These are phyloP conservation scores for Bombus consobrinus DNA, from an alignment of 1,140 invertebrate species.

Conservation along the genomic window DNA sequence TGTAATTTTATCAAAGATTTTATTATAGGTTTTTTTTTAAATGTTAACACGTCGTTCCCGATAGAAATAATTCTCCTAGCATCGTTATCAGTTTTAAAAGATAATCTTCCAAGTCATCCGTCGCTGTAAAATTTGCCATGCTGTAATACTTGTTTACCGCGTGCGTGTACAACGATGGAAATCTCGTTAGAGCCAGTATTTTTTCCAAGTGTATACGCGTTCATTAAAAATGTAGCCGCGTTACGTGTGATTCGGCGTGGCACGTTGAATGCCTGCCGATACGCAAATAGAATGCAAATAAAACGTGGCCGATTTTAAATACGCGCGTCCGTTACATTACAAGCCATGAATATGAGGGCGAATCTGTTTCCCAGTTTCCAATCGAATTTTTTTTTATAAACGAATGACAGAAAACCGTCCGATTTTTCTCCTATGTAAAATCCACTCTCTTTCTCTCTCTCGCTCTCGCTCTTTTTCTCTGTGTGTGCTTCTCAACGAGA, in stretches of 20 bases:
- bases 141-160: not conserved
- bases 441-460: not conserved
- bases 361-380: not conserved
- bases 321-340: not conserved
- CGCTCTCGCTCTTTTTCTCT: fast-evolving
- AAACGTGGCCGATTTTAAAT: not conserved
- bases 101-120: not conserved
- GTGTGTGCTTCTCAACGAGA: not conserved
- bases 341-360: not conserved
- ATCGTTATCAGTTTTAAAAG: not conserved
- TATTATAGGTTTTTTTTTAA: too few species aligned
- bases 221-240: constrained; percentile 11
- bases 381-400: not conserved
- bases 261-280: not conserved
- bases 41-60: too few species aligned
- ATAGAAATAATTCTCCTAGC: too few species aligned
- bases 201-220: not conserved
- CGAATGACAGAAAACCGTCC: not conserved
- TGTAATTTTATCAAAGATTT: too few species aligned
- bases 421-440: not conserved
- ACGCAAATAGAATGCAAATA: constrained; percentile 13
- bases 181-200: not conserved
- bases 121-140: not conserved
- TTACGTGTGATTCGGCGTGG: not conserved
- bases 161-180: not conserved